These are phyloP conservation scores for Drosophila yakuba DNA, from an alignment of 1,140 invertebrate species.

Conservation along the genomic window DNA sequence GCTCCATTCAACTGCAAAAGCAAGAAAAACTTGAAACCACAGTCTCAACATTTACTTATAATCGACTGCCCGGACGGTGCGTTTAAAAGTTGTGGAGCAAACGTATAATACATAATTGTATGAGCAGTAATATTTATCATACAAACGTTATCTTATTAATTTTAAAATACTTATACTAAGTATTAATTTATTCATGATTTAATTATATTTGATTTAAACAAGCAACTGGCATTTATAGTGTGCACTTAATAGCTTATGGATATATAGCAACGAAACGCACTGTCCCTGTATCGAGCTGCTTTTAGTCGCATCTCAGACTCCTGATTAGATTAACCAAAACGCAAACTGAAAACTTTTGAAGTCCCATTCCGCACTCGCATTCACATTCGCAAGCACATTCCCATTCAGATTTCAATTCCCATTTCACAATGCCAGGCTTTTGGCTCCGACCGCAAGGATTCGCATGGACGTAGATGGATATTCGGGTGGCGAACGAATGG, in stretches of 20 bases:
- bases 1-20: conserved; percentile 46
- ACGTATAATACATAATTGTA: too few species aligned
- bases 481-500: too few species aligned
- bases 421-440: conserved; percentile 4
- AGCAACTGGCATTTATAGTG: too few species aligned
- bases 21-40: conserved; percentile 36
- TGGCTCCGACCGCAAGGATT: conserved; percentile 12
- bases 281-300: conserved; percentile 3
- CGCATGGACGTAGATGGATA: not conserved
- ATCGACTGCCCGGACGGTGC: conserved; percentile 11
- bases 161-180: too few species aligned
- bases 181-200: too few species aligned
- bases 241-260: too few species aligned
- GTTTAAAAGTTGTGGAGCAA: not conserved
- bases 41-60: conserved; percentile 15
- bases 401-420: conserved; percentile 30
- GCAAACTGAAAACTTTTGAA: conserved; percentile 46
- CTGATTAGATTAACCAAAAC: conserved; percentile 41
- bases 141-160: too few species aligned
- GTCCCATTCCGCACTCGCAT: conserved; percentile 2
- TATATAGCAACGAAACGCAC: conserved; percentile 8
- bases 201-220: too few species aligned
- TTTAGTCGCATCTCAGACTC: conserved; percentile 9
- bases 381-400: conserved; percentile 21
- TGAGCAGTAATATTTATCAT: too few species aligned